Base-by-base conservation (phyloP, 2,888 invertebrate genomes). In the Cecidostiba fungosa region DNA sequence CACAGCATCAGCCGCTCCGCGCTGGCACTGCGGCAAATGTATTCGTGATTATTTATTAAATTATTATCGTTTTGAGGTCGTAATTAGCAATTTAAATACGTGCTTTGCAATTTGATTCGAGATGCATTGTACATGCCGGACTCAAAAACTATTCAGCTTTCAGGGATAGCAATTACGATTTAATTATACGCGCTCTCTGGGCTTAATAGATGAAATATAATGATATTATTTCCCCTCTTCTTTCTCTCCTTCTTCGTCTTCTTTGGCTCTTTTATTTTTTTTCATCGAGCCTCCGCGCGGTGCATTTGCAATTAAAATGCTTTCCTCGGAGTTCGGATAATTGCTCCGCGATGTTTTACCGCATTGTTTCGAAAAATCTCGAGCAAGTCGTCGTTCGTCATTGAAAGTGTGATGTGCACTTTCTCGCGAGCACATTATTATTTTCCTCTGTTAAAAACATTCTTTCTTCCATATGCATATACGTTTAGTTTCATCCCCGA, bases 71-170 rank as follows among this genome's bases (percentile, higher is more conserved):
- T 86, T 83, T 83, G 43, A 80, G 72, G 77, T 16, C 77, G 47
- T 78, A 70, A 86, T 86, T 86, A 82, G 83, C 80, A 83, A 86
- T 86, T 82, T 80, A 86, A 86, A 86, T 86, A 72, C 26, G 62
- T 26, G 70, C 80, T 86, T 76, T 59, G 76, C 76, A 86, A 86
- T 82, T 82, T 62, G 36, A 74, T 72, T 82, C 66, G 54, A 23
- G 1, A 47, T 32, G 47, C 47, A 82, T 85, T 85, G 79, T 78
- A n/a, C 54, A 69, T 77, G 29, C 32, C 76, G 39, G 80, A 62
- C 76, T 85, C 69, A 66, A 82, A 79, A 82, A 83, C 16, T 32
- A 12, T 26, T 69, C 36, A 73, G 77, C 26, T 29, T 70, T 73
- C 47, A 66, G 19, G 36, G 50, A 19, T 29, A 19, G 82, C 59